Evolutionary conservation across 2,888 invertebrate genomes (phyloP), one percentile per base, ranked within the genome.

Genomic region (Pseudococcus viburni): DNA sequence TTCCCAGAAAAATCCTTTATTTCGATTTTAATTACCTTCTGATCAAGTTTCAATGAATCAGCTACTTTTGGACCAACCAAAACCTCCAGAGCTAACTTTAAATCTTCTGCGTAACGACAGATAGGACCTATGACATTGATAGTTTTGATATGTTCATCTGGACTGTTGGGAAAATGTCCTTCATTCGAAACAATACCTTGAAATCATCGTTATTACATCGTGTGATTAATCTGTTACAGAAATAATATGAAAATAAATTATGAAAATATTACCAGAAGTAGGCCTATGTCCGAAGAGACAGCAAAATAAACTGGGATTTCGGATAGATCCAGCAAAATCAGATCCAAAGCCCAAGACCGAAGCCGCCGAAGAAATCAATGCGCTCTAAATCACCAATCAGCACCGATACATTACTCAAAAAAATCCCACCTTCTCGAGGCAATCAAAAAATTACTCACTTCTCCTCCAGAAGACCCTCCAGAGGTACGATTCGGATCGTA

Each of bases 281-380:
- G 97, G 96, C 91, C 97, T 97, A 91, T 98, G 97, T n/a, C 97
- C 98, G 92, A 95, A 98, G 88, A 98, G 94, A 33, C 98, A 98
- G 91, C 96, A 96, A 91, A 96, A 98, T 93, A 96, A 95, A 2
- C 96, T 95, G 0, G 98, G 98, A 90, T 98, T 93, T 83, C 98
- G 93, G n/a, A 97, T 94, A 6, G 97, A 97, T 0, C 98, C 98
- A 0, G 96, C 97, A 86, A 98, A 95, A 91, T 98, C 98, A 0
- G 97, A 97, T 0, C 96, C 96, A 19, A 98, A 92, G 12, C 97
- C 96, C 51, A 97, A 93, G 4, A 97, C 91, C 0, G 97, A 96
- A 9, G 95, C 97, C 26, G 94, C 97, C 48, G 96, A 93, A 0
- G 95, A 94, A 90, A 97, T 93, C 80, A 97, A 92, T 46, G 95